Base-by-base conservation (phyloP, 2,113 vertebrate species). In the Hypanus sabinus region DNA sequence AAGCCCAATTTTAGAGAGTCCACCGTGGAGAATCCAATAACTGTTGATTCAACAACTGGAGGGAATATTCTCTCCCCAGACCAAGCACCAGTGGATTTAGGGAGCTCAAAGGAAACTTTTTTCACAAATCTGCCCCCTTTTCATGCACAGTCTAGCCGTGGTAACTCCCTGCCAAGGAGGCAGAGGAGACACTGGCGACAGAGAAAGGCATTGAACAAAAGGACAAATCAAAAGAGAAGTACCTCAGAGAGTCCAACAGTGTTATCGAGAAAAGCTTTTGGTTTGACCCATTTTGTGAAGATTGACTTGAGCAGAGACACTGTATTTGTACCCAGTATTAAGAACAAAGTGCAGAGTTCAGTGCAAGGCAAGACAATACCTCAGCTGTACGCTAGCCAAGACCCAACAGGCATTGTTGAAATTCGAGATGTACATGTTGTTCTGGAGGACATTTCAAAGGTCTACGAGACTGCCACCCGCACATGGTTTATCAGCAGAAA, bases 251-350 rank as follows among this genome's bases (percentile, higher is more conserved):
- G 20, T 70, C 65, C 91, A 14, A 24, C 24, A 22, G 5, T 30
- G 33, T 12, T 27, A 2, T 68, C n/a, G 16, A 55, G 38, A 7
- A 93, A 97, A 95, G 94, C 95, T 93, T 95, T 96, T 94, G 95
- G 95, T 20, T 95, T 97, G 94, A 97, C 96, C 93, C 96, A 96
- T 95, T 97, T 97, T 94, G 94, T 97, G 55, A 96, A 95, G 20
- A 96, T 97, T 70, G 96, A 95, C 91, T 95, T 98, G 55, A 96
- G 96, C 5, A 95, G 97, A 95, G 94, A 97, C 68, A 94, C 96
- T 0, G 33, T 94, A 75, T 27, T 75, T 24, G 33, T 93, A 6
- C 46, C 70, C 5, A 93, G 70, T 46, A 70, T 73, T 33, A 55
- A 75, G 38, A 93, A 73, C 18, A 14, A 90, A 90, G 85, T 30